Conservation (phyloP, 2,113 vertebrate genomes). For the Micromys minutus region DNA sequence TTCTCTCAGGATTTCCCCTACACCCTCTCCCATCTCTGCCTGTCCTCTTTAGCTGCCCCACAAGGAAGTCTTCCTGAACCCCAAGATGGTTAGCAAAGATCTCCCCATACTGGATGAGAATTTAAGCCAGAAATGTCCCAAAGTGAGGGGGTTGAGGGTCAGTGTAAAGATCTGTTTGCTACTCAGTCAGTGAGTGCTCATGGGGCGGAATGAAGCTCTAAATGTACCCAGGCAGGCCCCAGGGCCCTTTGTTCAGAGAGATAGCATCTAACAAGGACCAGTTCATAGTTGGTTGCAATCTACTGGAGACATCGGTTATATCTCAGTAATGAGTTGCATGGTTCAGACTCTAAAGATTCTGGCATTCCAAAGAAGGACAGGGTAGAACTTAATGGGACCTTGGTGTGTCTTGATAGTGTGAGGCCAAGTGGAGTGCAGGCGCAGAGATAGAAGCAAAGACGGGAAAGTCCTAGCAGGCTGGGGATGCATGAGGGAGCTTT, state of each 20-base stretch:
- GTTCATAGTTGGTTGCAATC: neutral
- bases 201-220: neutral
- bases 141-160: neutral
- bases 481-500: neutral
- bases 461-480: rapidly evolving
- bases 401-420: rapidly evolving
- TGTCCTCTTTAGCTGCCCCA: neutral
- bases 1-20: neutral
- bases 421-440: neutral
- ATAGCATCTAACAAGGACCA: neutral
- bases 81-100: neutral
- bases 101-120: neutral
- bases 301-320: rapidly evolving
- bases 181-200: neutral
- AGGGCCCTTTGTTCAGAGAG: neutral
- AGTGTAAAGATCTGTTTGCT: neutral
- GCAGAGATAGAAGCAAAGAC: neutral
- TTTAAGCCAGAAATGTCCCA: neutral
- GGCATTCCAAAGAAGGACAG: neutral
- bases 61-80: neutral
- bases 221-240: rapidly evolving
- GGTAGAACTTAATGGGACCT: neutral
- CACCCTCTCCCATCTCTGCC: neutral
- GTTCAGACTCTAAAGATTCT: neutral
- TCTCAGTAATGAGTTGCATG: rapidly evolving